Evolutionary conservation across 2,888 invertebrate genomes (phyloP).

Genomic region (Gasteruption jaculator): DNA sequence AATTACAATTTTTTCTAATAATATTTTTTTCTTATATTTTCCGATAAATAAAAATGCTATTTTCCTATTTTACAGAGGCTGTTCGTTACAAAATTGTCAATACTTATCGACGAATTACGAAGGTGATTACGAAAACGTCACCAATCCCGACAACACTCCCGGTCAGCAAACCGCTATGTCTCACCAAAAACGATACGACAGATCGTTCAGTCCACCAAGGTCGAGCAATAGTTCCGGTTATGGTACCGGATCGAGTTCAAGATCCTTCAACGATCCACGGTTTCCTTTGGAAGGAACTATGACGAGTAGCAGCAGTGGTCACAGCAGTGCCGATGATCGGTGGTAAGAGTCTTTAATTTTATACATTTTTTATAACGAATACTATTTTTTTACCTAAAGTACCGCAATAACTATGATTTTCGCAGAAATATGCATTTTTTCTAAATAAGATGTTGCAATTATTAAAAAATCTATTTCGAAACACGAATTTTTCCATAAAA

Average conservation of each 20-base stretch:
- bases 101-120: constrained; percentile 60
- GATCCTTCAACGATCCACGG: constrained; percentile 49
- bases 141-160: constrained; percentile 51
- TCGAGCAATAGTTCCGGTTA: constrained; percentile 81
- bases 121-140: constrained; percentile 68
- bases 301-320: constrained; percentile 62
- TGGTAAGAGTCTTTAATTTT: constrained; percentile 59
- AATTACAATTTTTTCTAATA: too few species aligned
- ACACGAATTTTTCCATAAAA: too few species aligned
- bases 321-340: constrained; percentile 61
- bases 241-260: constrained; percentile 64
- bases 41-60: neutral
- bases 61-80: constrained; percentile 54
- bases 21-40: constrained; percentile 3
- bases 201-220: constrained; percentile 73
- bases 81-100: constrained; percentile 62
- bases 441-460: too few species aligned
- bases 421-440: too few species aligned
- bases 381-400: too few species aligned
- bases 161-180: constrained; percentile 54
- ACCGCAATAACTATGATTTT: too few species aligned
- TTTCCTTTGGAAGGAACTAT: constrained; percentile 56
- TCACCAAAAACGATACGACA: constrained; percentile 67
- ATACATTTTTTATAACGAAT: too few species aligned
- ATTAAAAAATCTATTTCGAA: too few species aligned